Base-by-base conservation (phyloP, 1,140 invertebrate species). In the Patella vulgata region DNA sequence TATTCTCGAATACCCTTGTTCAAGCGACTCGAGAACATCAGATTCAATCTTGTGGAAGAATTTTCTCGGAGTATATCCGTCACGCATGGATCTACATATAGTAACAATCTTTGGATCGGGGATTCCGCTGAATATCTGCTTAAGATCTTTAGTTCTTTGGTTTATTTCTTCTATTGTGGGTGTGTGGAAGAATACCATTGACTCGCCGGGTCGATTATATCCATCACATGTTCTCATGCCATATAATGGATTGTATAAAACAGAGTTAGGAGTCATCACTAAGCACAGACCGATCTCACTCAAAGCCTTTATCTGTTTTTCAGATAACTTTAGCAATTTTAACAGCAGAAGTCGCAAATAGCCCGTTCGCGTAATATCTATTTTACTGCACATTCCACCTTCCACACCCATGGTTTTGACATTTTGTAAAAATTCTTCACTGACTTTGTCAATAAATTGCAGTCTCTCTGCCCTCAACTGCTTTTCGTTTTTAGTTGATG, bases 41-140 rank as follows among this genome's bases (percentile, higher is more conserved):
- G 46, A 27, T 59, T 79, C 77, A 43, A 79, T 79, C 25, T 31
- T 40, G 17, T 52, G 61, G 50, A 71, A 75, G 30, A 51, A 62
- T 40, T 66, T 43, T 43, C 74, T 66, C 2, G 77, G 77, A 0
- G 77, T 79, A 39, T 76, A 79, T 2, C 77, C 77, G 43, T 79
- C 77, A 27, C 77, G 46, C 19, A 79, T 59, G 3, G 77, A 79
- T 19, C 77, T 56, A 58, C 66, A 68, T 0, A 79, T 36, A 9
- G 75, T 76, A 28, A 75, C 66, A 11, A 76, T 14, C 3, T 63
- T 40, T n/a, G 66, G 60, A 12, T 36, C 42, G 36, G 47, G 63
- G 17, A 19, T 14, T 5, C 3, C 25, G 14, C 5, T 19, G 50
- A 58, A 27, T 33, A 50, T 4, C 14, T 28, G 5, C 19, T 14